These are phyloP conservation scores for Iphiclides podalirius DNA, from an alignment of 2,888 invertebrate species.

Conservation along the genomic window DNA sequence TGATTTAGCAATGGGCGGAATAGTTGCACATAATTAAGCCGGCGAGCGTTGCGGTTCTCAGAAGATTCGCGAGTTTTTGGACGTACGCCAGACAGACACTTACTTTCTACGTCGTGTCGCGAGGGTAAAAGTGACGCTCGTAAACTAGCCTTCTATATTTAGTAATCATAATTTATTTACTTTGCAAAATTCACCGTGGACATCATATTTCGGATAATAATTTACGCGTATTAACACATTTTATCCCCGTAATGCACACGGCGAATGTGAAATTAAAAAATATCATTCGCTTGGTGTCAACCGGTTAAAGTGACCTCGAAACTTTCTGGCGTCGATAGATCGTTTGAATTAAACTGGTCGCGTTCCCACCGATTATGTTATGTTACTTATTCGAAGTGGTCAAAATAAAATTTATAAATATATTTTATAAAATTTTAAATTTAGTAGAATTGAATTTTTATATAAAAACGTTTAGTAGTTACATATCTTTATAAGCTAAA, in stretches of 20 bases:
- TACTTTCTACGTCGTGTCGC: conserved; percentile 46
- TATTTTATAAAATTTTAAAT: no score
- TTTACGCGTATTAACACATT: no score
- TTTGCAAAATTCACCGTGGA: conserved; percentile 1
- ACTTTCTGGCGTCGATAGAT: conserved; percentile 4
- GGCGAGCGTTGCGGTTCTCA: conserved; percentile 60
- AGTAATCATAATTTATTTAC: conserved; percentile 8
- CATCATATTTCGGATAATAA: no score
- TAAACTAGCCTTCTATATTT: conserved; percentile 30
- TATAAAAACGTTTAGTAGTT: no score
- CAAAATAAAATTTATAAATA: no score
- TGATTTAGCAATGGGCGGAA: conserved; percentile 39
- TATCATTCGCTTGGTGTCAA: background rate
- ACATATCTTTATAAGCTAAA: no score
- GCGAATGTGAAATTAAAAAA: background rate
- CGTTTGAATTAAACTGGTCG: conserved; percentile 15
- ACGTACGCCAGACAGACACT: conserved; percentile 57
- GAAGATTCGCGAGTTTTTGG: conserved; percentile 61
- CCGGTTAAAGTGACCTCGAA: conserved; percentile 8
- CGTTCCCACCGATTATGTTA: conserved; percentile 1
- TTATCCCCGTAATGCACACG: no score
- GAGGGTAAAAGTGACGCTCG: conserved; percentile 48
- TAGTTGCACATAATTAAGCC: conserved; percentile 49
- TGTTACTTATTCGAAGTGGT: background rate
- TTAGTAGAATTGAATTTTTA: no score